A percentile compares a stretch with the other conserved stretches of the same genome.
Evolutionary conservation across 2,113 vertebrate genomes (phyloP).

Genomic region (Rana temporaria): DNA sequence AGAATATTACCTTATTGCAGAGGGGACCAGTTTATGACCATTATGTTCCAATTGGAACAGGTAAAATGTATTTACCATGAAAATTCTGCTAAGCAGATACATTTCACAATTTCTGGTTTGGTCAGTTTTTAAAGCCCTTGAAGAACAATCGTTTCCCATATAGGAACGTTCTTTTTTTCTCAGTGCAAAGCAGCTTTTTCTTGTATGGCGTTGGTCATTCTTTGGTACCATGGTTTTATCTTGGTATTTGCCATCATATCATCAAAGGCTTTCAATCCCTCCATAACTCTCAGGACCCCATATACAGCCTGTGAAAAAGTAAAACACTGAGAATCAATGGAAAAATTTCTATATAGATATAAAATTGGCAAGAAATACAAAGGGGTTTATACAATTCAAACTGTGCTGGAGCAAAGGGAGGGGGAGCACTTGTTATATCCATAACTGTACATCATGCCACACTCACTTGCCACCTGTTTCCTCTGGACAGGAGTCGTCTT

Average conservation of each 20-base stretch:
- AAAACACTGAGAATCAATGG: not conserved
- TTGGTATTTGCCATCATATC: slow-evolving; percentile 93
- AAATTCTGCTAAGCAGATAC: not conserved
- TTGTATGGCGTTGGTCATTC: slow-evolving; percentile 79
- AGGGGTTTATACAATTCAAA: too few relatives aligned
- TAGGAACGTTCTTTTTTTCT: not conserved
- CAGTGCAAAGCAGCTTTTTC: slow-evolving; percentile 50
- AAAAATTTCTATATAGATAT: not conserved
- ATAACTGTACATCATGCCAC: too few relatives aligned
- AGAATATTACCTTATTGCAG: too few relatives aligned
- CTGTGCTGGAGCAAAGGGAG: too few relatives aligned
- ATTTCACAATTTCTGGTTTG: not conserved
- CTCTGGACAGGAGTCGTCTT: too few relatives aligned
- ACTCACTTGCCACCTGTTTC: too few relatives aligned
- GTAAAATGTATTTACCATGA: too few relatives aligned
- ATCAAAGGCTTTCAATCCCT: slow-evolving; percentile 90
- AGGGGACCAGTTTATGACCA: too few relatives aligned
- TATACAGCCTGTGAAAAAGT: slow-evolving; percentile 83
- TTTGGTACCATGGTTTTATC: slow-evolving; percentile 87
- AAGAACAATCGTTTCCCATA: not conserved
- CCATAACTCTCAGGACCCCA: slow-evolving; percentile 94
- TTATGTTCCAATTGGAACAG: too few relatives aligned
- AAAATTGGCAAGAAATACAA: too few relatives aligned
- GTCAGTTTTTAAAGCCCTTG: not conserved
- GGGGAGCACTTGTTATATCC: too few relatives aligned